A percentile compares a stretch with the other conserved stretches of the same genome.
Conservation (phyloP, 2,113 vertebrate genomes). For the Ciconia maguari region DNA sequence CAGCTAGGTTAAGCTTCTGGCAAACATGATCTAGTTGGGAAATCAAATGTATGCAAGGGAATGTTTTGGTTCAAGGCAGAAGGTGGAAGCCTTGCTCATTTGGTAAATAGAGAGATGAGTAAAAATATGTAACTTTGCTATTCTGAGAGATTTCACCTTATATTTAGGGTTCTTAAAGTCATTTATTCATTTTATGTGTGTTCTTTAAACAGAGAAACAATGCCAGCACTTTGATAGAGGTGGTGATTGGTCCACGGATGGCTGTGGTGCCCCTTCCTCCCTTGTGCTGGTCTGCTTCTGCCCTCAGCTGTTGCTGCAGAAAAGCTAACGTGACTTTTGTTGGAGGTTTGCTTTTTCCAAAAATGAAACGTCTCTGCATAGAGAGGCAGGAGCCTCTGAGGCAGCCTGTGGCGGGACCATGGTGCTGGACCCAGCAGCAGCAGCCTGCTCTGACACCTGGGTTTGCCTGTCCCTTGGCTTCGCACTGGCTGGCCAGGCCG, state of each 20-base stretch:
- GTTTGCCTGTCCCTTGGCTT: not conserved
- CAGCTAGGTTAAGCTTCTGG: not conserved
- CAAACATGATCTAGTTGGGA: not conserved
- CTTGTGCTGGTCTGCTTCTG: not conserved
- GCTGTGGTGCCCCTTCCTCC: not conserved
- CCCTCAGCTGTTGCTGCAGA: not conserved
- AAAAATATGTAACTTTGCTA: not conserved
- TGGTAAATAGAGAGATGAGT: not conserved
- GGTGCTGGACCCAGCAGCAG: not conserved
- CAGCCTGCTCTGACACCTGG: not conserved
- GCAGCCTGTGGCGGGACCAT: accelerated
- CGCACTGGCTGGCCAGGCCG: not conserved
- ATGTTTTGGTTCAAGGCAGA: not conserved
- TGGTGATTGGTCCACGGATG: accelerated
- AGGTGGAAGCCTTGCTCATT: not conserved
- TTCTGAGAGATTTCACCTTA: not conserved
- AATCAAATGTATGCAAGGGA: not conserved
- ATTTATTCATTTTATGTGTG: not conserved
- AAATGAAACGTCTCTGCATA: not conserved
- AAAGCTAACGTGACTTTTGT: not conserved
- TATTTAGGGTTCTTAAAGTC: not conserved
- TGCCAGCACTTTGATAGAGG: not conserved
- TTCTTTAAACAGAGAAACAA: not conserved
- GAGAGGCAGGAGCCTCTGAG: not conserved
- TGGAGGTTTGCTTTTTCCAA: not conserved